Conservation (phyloP, 2,888 invertebrate species). For the Harpagoxenus sublaevis region DNA sequence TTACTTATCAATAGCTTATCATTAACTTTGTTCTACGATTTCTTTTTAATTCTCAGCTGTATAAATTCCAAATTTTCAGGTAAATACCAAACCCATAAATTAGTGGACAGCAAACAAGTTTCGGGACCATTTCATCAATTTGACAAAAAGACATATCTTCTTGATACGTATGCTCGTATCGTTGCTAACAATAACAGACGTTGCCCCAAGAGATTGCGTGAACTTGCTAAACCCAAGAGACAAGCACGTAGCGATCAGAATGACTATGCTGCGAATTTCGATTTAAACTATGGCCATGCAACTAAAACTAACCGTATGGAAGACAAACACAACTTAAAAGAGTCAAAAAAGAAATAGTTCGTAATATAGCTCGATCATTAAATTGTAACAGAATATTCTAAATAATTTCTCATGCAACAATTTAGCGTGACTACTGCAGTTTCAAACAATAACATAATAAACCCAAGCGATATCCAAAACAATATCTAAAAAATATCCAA, state of each 20-base stretch:
- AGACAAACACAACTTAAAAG: background rate
- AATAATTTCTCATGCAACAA: background rate
- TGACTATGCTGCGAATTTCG: constrained; percentile 24
- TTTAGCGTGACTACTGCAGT: background rate
- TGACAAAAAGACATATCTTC: constrained; percentile 63
- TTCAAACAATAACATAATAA: background rate
- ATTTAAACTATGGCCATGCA: constrained; percentile 52
- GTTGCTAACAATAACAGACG: constrained; percentile 70
- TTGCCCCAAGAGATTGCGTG: constrained; percentile 71
- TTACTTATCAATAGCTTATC: background rate
- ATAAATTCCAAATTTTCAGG: constrained; percentile 37
- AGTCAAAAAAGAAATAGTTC: constrained; percentile 16
- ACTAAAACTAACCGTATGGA: constrained; percentile 42
- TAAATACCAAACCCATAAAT: constrained; percentile 35
- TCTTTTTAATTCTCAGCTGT: background rate
- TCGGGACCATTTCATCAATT: constrained; percentile 59
- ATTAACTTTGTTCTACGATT: background rate
- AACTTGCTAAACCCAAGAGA: constrained; percentile 71
- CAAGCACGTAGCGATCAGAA: constrained; percentile 11
- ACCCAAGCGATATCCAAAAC: background rate
- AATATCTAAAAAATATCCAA: background rate
- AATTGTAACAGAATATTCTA: background rate
- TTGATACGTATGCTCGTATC: constrained; percentile 75
- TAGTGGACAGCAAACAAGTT: constrained; percentile 70
- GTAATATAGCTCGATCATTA: background rate